Evolutionary conservation across 1,140 invertebrate genomes (phyloP).

Genomic region (Drosophila navojoa): DNA sequence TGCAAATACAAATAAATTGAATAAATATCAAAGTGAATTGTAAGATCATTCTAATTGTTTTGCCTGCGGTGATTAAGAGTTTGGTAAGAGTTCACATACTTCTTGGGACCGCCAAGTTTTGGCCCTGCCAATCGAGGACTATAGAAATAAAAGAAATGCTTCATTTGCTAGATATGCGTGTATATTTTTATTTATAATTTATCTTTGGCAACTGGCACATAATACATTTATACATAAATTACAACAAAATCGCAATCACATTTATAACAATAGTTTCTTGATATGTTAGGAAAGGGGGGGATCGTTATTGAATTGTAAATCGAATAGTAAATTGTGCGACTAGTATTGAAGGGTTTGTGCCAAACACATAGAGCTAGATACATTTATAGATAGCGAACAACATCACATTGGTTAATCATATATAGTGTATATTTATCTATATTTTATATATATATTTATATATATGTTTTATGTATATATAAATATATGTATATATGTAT

Average conservation of each 20-base stretch:
- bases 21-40: slow-evolving; percentile 47
- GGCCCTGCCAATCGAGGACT: no score
- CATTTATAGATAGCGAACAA: slow-evolving; percentile 46
- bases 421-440: slow-evolving; percentile 37
- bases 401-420: slow-evolving; percentile 68
- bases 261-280: slow-evolving; percentile 43
- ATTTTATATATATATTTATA: slow-evolving; percentile 40
- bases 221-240: slow-evolving; percentile 26
- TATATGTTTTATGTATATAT: no score
- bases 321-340: slow-evolving; percentile 38
- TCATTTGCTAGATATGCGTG: slow-evolving; percentile 12
- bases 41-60: no score
- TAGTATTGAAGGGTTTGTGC: slow-evolving; percentile 51
- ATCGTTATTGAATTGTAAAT: slow-evolving; percentile 25
- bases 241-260: slow-evolving; percentile 33
- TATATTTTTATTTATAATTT: slow-evolving; percentile 52
- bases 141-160: neutral
- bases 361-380: slow-evolving; percentile 38
- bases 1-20: slow-evolving; percentile 69
- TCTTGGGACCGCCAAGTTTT: no score
- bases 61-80: neutral
- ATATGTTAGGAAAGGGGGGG: slow-evolving; percentile 39
- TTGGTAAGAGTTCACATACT: neutral
- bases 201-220: slow-evolving; percentile 52
- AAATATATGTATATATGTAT: slow-evolving; percentile 28